Base-by-base conservation (phyloP, 1,140 invertebrate genomes). In the Drosophila tristis region DNA sequence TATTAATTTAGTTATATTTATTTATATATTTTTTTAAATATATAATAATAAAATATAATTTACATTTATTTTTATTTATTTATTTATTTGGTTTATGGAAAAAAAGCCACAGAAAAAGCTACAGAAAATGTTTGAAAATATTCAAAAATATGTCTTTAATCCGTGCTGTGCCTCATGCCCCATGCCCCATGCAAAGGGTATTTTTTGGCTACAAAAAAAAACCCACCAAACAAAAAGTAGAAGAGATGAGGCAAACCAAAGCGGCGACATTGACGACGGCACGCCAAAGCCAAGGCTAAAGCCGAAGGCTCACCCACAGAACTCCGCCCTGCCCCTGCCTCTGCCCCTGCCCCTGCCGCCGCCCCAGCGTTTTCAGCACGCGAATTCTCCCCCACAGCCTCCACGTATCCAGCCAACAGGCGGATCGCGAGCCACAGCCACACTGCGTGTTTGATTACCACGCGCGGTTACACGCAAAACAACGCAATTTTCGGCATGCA, bases 381-480 rank as follows among this genome's bases (percentile, higher is more conserved):
- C 31, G 8, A 31, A 31, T 31, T 31, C 31, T 31, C 2, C 8
- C 31, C 35, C 39, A 20, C 35, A 9, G 20, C 9, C 68, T 55
- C n/a, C 11, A 25, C 51, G 11, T 5, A 13, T 4, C 4, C 29
- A 1, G n/a, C 29, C 29, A 45, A 26, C 61, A 20, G 47, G 49
- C 58, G 56, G 53, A 63, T 64, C 43, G 67, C 81, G 47, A 56
- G 60, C 29, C 56, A 49, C 54, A 56, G 60, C 29, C 56, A 49
- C 54, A 59, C 78, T 80, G 85, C 85, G 73, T 89, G 84, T 89
- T 89, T 90, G 89, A 90, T 90, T 90, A 90, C 89, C 84, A 90
- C 89, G 89, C 89, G 89, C 89, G 89, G 89, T 90, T 90, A 90
- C 89, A 90, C 89, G 89, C 89, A 91, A 87, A 80, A 87, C 89